Evolutionary conservation across 2,113 vertebrate species (phyloP), one percentile per base, ranked within the genome.

Genomic region (Ancistrus triradiatus): DNA sequence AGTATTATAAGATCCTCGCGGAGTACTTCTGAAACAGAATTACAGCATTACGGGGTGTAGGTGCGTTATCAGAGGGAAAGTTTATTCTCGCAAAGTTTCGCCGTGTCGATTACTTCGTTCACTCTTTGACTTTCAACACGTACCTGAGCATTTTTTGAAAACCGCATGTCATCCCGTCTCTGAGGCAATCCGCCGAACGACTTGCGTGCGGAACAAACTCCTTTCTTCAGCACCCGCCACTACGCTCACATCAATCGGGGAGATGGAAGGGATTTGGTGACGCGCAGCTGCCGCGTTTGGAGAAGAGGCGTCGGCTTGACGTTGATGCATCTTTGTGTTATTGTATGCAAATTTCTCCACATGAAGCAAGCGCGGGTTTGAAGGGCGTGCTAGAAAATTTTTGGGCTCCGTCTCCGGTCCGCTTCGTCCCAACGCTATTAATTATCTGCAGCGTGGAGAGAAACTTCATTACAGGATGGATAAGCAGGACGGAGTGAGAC

Each of bases 301-400:
- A n/a, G n/a, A n/a, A n/a, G n/a, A n/a, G n/a, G n/a, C n/a, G n/a
- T n/a, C n/a, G 43, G 74, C 77, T 80, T 83, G 79, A 87, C 79
- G 82, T 78, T 78, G 80, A 80, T 68, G 68, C 69, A 77, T 78
- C 79, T 83, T 80, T 75, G 56, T 77, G 63, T 76, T 81, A 77
- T 81, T 75, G 64, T 81, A 83, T 83, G 83, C 74, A 86, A 82
- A 84, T 83, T 70, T 40, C 14, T n/a, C 44, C 19, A 67, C 69
- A 66, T 81, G 63, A 78, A 77, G 74, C 63, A 57, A n/a, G 49
- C 63, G 63, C 58, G 50, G 52, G 74, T 84, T 83, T 86, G 83
- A 84, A 83, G 78, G 83, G 80, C 74, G 81, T 83, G 84, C 81
- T 48, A 74, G 69, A 74, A 82, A n/a, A n/a, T n/a, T 80, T 83